These are phyloP conservation scores for Choristoneura fumiferana DNA, from an alignment of 1,140 invertebrate genomes.

Conservation along the genomic window DNA sequence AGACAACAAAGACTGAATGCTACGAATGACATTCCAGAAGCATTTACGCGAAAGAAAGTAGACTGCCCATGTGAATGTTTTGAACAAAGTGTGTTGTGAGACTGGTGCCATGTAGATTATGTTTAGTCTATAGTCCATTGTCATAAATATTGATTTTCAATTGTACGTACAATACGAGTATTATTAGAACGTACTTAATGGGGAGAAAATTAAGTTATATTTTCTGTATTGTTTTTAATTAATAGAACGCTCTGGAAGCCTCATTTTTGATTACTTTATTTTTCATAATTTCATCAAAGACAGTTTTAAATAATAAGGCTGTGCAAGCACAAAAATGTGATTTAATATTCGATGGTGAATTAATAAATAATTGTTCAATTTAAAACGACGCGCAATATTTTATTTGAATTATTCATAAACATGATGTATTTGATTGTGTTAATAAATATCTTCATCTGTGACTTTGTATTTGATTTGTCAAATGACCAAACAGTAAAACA, in stretches of 20 bases:
- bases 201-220: neutral
- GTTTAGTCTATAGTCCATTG: neutral
- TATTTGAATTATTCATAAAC: slow-evolving; percentile 5
- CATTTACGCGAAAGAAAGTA: slow-evolving; percentile 24
- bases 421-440: neutral
- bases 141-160: neutral
- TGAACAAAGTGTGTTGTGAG: slow-evolving; percentile 1
- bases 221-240: neutral
- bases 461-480: neutral
- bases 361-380: neutral
- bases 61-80: neutral
- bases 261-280: too few relatives aligned
- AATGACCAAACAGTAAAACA: too few relatives aligned
- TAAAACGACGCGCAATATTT: neutral
- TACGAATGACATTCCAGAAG: slow-evolving; percentile 29
- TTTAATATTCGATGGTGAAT: neutral
- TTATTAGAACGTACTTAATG: slow-evolving; percentile 14
- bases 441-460: slow-evolving; percentile 9
- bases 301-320: too few relatives aligned
- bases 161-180: slow-evolving; percentile 11
- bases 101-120: slow-evolving; percentile 19
- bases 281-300: too few relatives aligned
- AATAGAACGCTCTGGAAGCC: slow-evolving; percentile 6
- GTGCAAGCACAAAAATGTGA: slow-evolving; percentile 5
- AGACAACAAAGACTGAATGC: slow-evolving; percentile 19